Evolutionary conservation across 92 coral and sea anemone species (phyloP), one percentile per base, ranked within the genome.

Genomic region (Bergia sp.): DNA sequence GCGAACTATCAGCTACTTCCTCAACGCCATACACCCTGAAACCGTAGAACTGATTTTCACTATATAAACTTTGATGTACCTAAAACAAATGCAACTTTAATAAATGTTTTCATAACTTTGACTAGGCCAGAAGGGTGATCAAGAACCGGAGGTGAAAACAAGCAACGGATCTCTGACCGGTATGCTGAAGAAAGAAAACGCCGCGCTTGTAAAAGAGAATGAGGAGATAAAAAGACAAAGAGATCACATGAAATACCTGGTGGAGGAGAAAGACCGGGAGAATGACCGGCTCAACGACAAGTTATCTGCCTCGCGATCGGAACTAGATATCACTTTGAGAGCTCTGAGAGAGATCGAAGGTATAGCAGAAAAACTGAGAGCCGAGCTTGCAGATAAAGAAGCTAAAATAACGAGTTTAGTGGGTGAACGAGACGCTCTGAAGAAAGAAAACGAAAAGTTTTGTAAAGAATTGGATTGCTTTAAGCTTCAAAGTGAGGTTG

Each of bases 161-260:
- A 47, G 87, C 50, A 23, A 20, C 23, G 87, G 87, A 44, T 91
- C 92, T 11, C 86, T 95, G 80, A 41, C 91, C 41, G 91, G 93
- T 85, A 95, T 95, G 86, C 66, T 97, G 79, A 95, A 91, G 90
- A 94, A 91, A 58, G 99, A 97, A 82, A 97, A 97, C 69, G 90
- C 84, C 55, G 94, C 94, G 37, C 84, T 97, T 42, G 90, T 95
- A 44, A 82, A 84, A 44, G 95, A 94, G 76, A 93, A 92, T 29
- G 97, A 95, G 67, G 95, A 97, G 55, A 79, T 95, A 3, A 94
- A 91, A 76, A 77, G 83, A 10, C 97, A 94, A 73, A 89, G 93
- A 76, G 95, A 95, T 1, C 96, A 96, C 38, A 61, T 95, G 74
- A 93, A 92, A 77, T 92, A 89, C 67, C 50, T 90, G 37, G 81